These are phyloP conservation scores for Sepiola atlantica DNA, from an alignment of 2,888 invertebrate genomes.

Conservation along the genomic window DNA sequence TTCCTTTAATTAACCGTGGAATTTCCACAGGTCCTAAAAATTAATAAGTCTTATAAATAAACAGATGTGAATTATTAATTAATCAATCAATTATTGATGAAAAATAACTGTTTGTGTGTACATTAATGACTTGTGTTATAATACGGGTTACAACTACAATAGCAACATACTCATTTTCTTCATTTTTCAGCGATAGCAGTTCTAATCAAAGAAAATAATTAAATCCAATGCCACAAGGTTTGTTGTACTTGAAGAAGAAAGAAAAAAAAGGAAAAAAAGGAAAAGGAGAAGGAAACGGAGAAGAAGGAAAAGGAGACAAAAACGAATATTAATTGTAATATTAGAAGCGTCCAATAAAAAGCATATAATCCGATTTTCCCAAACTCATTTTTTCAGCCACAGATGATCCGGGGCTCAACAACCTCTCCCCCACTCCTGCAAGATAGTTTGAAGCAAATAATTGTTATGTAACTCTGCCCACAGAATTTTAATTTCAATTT, in stretches of 20 bases:
- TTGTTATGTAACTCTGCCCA: background rate
- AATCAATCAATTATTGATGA: too few species aligned
- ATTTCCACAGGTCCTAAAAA: too few species aligned
- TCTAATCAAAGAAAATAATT: background rate
- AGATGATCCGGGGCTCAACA: background rate
- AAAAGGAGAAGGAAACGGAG: too few species aligned
- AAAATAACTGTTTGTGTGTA: too few species aligned
- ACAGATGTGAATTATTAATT: too few species aligned
- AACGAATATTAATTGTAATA: background rate
- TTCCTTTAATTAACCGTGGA: too few species aligned
- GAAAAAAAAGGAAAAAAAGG: background rate
- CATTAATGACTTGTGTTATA: too few species aligned
- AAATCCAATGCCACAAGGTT: background rate
- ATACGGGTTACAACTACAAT: too few species aligned
- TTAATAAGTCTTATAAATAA: too few species aligned
- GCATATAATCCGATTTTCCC: background rate
- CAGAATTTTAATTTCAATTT: background rate
- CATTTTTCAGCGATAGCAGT: background rate
- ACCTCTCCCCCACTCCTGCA: too few species aligned
- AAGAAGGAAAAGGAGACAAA: too few species aligned
- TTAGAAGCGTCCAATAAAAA: background rate
- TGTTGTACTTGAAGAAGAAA: background rate
- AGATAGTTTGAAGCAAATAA: background rate
- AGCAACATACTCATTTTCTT: too few species aligned
- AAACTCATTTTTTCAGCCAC: background rate